Evolutionary conservation across 2,888 invertebrate genomes (phyloP).

Genomic region (Tetheella fluctuosa): DNA sequence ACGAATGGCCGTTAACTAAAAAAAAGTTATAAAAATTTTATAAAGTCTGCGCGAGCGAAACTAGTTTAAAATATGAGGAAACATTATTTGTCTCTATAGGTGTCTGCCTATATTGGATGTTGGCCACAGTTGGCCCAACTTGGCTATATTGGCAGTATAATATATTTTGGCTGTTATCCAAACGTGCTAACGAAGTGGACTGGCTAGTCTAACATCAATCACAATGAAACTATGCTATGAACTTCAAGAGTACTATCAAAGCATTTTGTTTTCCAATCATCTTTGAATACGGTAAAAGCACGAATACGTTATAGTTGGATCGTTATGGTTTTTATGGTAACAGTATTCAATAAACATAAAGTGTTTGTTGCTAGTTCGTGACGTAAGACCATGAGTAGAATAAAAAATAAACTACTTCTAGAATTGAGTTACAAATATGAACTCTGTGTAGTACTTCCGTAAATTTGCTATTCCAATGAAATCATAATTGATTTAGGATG

Average conservation of each 20-base stretch:
- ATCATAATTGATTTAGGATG: too few relatives aligned
- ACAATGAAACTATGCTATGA: conserved; percentile 27
- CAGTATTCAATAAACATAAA: conserved; percentile 5
- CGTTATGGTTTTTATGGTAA: conserved; percentile 1
- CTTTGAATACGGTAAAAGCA: not conserved
- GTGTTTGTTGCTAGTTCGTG: not conserved
- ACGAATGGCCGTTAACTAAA: too few relatives aligned
- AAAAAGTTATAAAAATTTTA: too few relatives aligned
- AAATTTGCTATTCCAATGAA: not conserved
- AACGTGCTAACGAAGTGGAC: conserved; percentile 32
- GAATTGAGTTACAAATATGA: not conserved
- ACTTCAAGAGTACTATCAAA: conserved; percentile 23
- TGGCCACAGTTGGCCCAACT: not conserved
- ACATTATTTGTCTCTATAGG: not conserved
- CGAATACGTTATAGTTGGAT: not conserved
- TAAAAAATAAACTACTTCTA: not conserved
- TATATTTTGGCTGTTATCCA: conserved; percentile 33
- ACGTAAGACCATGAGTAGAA: not conserved
- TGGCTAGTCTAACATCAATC: conserved; percentile 29
- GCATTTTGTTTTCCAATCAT: conserved; percentile 19
- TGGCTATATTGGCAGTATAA: conserved; percentile 15
- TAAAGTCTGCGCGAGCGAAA: too few relatives aligned
- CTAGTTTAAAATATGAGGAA: not conserved
- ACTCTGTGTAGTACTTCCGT: not conserved
- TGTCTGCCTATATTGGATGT: not conserved